Conservation (phyloP, 92 coral and sea anemone genomes). For the Meandrina meandrites region DNA sequence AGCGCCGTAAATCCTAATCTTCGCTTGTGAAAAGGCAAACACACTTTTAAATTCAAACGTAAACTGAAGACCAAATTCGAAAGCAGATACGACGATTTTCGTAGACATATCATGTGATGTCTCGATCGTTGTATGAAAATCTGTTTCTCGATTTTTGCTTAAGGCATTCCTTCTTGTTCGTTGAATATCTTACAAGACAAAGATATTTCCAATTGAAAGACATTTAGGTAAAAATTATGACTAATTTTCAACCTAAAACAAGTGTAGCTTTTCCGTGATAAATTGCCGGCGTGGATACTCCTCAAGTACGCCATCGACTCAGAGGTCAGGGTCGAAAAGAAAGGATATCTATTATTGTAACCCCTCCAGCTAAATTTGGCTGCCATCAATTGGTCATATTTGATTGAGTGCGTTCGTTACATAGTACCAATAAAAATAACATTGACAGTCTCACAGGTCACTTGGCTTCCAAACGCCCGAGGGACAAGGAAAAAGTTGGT, state of each 20-base stretch:
- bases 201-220: neutral
- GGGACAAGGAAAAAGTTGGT: too few species aligned
- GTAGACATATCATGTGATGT: neutral
- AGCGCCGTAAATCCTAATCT: neutral
- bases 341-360: neutral
- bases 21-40: neutral
- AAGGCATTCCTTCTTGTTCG: too few species aligned
- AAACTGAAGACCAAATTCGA: neutral
- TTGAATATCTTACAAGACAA: neutral
- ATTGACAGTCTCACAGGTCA: too few species aligned
- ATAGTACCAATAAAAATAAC: neutral
- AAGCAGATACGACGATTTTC: neutral
- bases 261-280: constrained; percentile 5
- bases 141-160: neutral
- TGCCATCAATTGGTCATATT: neutral
- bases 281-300: neutral
- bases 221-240: neutral
- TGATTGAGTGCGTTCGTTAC: neutral
- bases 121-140: neutral
- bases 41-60: neutral
- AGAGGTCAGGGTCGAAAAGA: constrained; percentile 12
- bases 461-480: too few species aligned
- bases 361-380: neutral
- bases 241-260: neutral
- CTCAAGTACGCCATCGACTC: neutral